Conservation (phyloP, 1,140 invertebrate species). For the Drosophila serrata region DNA sequence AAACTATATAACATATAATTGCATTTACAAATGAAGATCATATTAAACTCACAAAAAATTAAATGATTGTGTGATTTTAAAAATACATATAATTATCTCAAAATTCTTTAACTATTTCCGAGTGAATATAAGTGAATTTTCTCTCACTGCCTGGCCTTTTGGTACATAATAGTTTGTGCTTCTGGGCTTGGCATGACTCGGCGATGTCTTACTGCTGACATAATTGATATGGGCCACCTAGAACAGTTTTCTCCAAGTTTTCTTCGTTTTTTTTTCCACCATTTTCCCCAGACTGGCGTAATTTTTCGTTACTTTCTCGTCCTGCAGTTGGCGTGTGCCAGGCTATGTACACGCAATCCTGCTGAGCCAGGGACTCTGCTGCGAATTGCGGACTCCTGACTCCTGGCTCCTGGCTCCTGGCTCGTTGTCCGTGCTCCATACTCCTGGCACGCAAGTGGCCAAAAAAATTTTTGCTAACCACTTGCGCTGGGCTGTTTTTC, state of each 20-base stretch:
- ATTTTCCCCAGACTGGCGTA: neutral
- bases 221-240: constrained; percentile 76
- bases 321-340: constrained; percentile 57
- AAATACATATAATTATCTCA: too few species aligned
- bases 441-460: constrained; percentile 42
- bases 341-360: constrained; percentile 59
- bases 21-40: neutral
- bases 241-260: constrained; percentile 40
- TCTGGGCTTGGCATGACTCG: constrained; percentile 53
- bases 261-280: too few species aligned
- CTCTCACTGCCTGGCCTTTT: constrained; percentile 36
- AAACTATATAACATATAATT: neutral
- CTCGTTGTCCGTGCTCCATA: neutral
- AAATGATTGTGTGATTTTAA: neutral
- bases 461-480: constrained; percentile 28
- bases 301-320: constrained; percentile 12
- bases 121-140: too few species aligned
- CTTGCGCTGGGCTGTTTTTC: constrained; percentile 23
- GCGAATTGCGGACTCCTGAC: neutral
- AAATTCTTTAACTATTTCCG: too few species aligned
- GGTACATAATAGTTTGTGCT: constrained; percentile 66
- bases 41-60: neutral
- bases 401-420: constrained; percentile 6
- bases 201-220: constrained; percentile 72
- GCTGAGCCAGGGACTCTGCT: constrained; percentile 30